Base-by-base conservation (phyloP, 92 coral and sea anemone genomes). In the Epizoanthus illoricatus region DNA sequence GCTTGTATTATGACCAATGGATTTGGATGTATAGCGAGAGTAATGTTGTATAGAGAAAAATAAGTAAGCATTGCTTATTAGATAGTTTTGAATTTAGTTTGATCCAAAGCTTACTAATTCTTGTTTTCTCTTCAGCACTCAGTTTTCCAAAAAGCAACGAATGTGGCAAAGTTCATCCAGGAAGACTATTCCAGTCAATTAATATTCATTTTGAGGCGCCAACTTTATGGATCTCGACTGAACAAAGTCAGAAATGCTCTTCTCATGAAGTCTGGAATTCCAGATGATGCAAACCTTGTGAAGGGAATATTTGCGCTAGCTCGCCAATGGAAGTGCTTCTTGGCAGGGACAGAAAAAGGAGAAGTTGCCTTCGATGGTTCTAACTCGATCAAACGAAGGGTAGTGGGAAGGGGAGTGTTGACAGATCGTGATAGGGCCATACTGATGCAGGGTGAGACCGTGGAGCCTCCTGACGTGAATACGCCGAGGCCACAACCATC, bases 391-490 rank as follows among this genome's bases (percentile, higher is more conserved):
- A 97, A 97, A 80, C 92, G 98, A 69, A 93, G 94, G 9, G 98
- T 97, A n/a, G 99, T 97, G 56, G 99, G 99, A 36, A 91, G 99
- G 16, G 99, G 99, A 60, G 98, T 93, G 21, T 88, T 97, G 80
- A 97, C 99, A 10, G 97, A 97, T 72, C 93, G 99, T 70, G 99
- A 97, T 83, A 91, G 99, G 72, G 99, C 99, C 40, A 97, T 97
- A 55, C 80, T 97, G 36, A 70, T 97, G 89, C 91, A 85, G 81
- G 99, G 90, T 84, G 93, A 93, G 80, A 83, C 80, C 43, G 84
- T 79, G 52, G 86, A 90, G 57, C 85, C 83, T 63, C 89, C 73
- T 4, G 59, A 16, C 18, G 0, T 61, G 6, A 78, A 63, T n/a
- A 61, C 71, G 7, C 43, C 71, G 20, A 69, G 67, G 10, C 71